Evolutionary conservation across 2,113 vertebrate genomes (phyloP), one percentile per base, ranked within the genome.

Genomic region (Pluvialis apricaria): DNA sequence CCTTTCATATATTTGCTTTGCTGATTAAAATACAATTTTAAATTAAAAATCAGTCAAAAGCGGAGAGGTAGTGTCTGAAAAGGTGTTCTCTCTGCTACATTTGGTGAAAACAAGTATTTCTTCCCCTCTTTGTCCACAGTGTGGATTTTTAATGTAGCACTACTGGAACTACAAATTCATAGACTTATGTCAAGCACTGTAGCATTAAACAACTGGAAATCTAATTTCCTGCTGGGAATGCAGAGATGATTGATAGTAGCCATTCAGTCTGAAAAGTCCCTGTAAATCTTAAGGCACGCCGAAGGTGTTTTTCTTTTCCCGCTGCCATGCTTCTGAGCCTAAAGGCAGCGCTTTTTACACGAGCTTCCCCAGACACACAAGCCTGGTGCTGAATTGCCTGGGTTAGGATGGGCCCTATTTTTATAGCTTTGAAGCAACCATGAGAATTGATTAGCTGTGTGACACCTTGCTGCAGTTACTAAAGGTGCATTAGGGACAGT

Each of bases 211-310:
- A 83, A 66, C 45, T n/a, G 75, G 76, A 73, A 83, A 83, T 90
- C 47, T 93, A 42, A 92, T 94, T 95, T 97, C 60, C 88, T 94
- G 57, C 55, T 60, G 79, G 60, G 45, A 94, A n/a, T 77, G 64
- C 64, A 90, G 68, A 92, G 60, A 42, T 90, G 85, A 92, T 92
- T 94, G 89, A 91, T 92, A 71, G 77, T 62, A 86, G 32, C 49
- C 36, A 31, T 68, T 95, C 3, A 0, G 3, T 68, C 45, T 71
- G 64, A 94, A 83, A 83, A 86, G 40, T 45, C 58, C 14, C 32
- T 64, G 57, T 70, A 92, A 80, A 85, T 94, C 62, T 86, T 52
- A 58, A 70, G 28, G 21, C 22, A n/a, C 16, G 3, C 6, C 26
- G 58, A 24, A 70, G 51, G 6, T 79, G 36, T 10, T 80, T 31